Evolutionary conservation across 2,797 vertebrate species (phyloP).

Genomic region (Esox masquinongy): DNA sequence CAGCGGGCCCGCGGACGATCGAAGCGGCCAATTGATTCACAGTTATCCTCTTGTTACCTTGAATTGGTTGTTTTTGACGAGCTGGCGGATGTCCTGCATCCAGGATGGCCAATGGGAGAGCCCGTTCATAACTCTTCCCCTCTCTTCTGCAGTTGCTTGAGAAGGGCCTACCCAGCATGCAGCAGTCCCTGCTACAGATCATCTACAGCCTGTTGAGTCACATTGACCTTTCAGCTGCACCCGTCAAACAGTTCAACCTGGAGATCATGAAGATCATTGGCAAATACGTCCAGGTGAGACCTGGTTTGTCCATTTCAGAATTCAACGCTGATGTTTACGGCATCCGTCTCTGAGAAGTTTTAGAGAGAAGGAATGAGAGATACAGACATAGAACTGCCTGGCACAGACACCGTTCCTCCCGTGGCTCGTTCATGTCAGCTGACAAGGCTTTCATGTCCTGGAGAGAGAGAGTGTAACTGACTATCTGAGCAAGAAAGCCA

Average conservation of each 20-base stretch:
- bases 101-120: neutral
- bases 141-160: conserved; percentile 83
- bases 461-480: neutral
- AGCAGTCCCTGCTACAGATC: conserved; percentile 95
- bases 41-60: neutral
- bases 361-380: neutral
- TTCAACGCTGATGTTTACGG: neutral
- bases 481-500: conserved; percentile 12
- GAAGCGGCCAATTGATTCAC: neutral
- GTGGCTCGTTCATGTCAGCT: conserved; percentile 3
- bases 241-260: conserved; percentile 97
- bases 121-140: conserved; percentile 3
- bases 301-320: neutral
- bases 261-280: conserved; percentile 99
- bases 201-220: conserved; percentile 97
- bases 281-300: conserved; percentile 96
- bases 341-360: neutral
- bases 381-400: neutral
- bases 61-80: neutral
- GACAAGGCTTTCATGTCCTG: neutral
- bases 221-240: conserved; percentile 91
- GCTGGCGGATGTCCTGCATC: neutral
- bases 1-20: neutral
- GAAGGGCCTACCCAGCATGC: conserved; percentile 95
- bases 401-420: neutral